Evolutionary conservation across 2,113 vertebrate species (phyloP).

Genomic region (Tichodroma muraria): DNA sequence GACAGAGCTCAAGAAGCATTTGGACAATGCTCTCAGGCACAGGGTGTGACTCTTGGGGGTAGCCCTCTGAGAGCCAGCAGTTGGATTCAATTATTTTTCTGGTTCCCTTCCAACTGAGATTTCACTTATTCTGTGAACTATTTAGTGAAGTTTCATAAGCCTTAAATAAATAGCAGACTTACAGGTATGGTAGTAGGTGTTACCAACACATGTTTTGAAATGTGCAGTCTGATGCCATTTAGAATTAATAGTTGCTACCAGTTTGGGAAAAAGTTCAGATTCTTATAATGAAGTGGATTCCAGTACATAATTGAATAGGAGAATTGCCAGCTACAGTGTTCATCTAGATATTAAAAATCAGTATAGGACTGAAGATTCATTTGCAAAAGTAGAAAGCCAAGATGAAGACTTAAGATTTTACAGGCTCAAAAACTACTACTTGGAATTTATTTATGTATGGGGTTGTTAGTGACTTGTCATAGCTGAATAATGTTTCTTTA

Average conservation of each 20-base stretch:
- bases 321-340: background rate
- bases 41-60: background rate
- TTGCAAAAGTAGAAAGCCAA: background rate
- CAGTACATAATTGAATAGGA: background rate
- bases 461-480: background rate
- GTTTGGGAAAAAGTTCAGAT: background rate
- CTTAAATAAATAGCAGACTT: background rate
- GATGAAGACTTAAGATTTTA: background rate
- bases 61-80: background rate
- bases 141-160: background rate
- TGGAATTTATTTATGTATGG: background rate
- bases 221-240: background rate
- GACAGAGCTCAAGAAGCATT: accelerated
- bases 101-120: background rate
- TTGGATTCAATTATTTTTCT: background rate
- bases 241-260: background rate
- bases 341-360: background rate
- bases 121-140: background rate
- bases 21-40: background rate
- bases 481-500: background rate
- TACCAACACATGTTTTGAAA: background rate
- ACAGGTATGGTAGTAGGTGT: background rate
- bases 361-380: background rate
- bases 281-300: background rate
- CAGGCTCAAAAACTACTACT: background rate